Evolutionary conservation across 2,113 vertebrate genomes (phyloP).

Genomic region (Embiotoca jacksoni): DNA sequence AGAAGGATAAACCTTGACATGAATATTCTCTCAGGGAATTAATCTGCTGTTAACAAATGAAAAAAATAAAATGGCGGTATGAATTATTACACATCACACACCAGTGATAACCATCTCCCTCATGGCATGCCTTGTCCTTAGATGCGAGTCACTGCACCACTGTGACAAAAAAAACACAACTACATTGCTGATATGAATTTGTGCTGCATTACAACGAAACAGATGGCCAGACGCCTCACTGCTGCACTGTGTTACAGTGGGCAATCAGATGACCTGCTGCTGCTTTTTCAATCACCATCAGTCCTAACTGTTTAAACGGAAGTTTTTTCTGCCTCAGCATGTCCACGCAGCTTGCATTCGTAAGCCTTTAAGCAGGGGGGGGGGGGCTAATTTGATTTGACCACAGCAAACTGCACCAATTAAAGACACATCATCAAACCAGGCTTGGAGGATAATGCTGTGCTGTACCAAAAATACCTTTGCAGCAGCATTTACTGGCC

Average conservation of each 20-base stretch:
- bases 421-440: constrained; percentile 67
- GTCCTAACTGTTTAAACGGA: constrained; percentile 18
- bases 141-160: constrained; percentile 59
- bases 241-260: constrained; percentile 47
- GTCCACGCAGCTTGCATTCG: constrained; percentile 7
- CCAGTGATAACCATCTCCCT: constrained; percentile 48
- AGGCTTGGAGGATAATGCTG: constrained; percentile 54
- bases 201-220: constrained; percentile 44
- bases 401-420: constrained; percentile 69
- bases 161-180: constrained; percentile 25
- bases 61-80: constrained; percentile 14
- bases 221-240: constrained; percentile 45
- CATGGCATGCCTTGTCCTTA: constrained; percentile 36
- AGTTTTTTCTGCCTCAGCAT: neutral
- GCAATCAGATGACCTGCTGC: constrained; percentile 43
- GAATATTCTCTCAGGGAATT: constrained; percentile 11
- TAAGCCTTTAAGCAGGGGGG: constrained; percentile 58
- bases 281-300: constrained; percentile 18
- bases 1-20: constrained; percentile 23
- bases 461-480: constrained; percentile 67
- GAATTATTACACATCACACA: constrained; percentile 30
- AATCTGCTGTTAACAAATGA: constrained; percentile 14
- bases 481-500: constrained; percentile 65
- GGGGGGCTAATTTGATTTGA: constrained; percentile 61
- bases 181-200: constrained; percentile 54